phyloP scores from a whole-genome alignment of 2,888 invertebrate species.

The Branchellion lobata region DNA sequence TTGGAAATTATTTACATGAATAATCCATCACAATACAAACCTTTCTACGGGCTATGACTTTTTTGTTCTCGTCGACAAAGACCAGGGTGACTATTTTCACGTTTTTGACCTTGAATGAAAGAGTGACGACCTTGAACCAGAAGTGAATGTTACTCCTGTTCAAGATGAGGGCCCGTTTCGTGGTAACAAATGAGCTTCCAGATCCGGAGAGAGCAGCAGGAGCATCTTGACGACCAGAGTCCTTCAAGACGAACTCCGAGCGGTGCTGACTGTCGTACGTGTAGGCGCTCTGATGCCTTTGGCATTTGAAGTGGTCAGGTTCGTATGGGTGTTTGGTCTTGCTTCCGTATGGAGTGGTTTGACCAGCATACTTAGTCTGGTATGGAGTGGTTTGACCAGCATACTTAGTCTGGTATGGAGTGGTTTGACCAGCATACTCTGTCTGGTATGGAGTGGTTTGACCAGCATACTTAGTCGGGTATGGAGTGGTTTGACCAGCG shows the following conservation, averaged over 20 bases:
- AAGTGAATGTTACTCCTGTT: background rate
- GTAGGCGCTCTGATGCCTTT: background rate
- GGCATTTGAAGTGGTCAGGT: background rate
- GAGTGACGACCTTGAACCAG: background rate
- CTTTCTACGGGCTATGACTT: background rate
- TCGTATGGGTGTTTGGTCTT: background rate
- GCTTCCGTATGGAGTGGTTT: background rate
- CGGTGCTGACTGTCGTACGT: slow-evolving; percentile 7
- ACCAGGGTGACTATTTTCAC: background rate
- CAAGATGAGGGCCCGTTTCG: background rate
- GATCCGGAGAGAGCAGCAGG: background rate
- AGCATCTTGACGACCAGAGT: background rate
- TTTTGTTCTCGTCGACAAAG: background rate
- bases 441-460: too few species aligned
- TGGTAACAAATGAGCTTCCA: background rate
- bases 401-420: too few species aligned
- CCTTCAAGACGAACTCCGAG: background rate
- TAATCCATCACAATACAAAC: too few species aligned
- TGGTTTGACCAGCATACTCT: too few species aligned
- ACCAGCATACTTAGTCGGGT: too few species aligned
- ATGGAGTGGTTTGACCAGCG: too few species aligned
- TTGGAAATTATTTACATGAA: too few species aligned
- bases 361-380: too few species aligned
- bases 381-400: too few species aligned
- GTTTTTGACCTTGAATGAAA: background rate